A percentile compares a stretch with the other conserved stretches of the same genome.
phyloP scores from a whole-genome alignment of 2,888 invertebrate genomes.

The Marronus borbonicus region DNA sequence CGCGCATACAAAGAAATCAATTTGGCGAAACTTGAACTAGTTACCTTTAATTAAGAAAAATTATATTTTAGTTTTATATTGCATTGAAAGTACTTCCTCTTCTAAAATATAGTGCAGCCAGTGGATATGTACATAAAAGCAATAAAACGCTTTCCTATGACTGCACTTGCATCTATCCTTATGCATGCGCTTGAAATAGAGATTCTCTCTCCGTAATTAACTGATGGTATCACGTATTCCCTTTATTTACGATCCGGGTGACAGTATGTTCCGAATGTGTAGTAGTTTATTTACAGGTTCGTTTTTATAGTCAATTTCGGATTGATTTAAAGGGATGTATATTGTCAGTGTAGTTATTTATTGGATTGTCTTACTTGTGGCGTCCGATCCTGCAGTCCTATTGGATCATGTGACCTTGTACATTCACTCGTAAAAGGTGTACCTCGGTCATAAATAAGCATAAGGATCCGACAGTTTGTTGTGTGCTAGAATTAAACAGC shows the following conservation, averaged over 20 bases:
- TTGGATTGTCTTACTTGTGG: conserved; percentile 40
- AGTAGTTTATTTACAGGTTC: conserved; percentile 42
- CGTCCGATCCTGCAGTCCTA: conserved; percentile 18
- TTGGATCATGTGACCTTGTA: conserved; percentile 10
- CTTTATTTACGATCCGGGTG: conserved; percentile 40
- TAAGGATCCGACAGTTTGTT: neutral
- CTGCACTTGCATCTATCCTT: neutral
- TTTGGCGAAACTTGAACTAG: conserved; percentile 45
- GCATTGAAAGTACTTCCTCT: no score
- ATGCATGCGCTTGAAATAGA: conserved; percentile 21
- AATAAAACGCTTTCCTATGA: neutral
- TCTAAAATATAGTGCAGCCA: neutral
- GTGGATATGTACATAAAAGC: neutral
- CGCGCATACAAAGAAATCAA: conserved; percentile 59
- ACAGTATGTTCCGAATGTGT: conserved; percentile 37
- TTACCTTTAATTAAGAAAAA: no score
- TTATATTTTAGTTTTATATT: no score
- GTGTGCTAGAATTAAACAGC: conserved; percentile 9
- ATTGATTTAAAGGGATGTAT: conserved; percentile 45
- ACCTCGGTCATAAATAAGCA: neutral
- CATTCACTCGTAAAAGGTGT: conserved; percentile 3
- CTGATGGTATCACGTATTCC: conserved; percentile 39
- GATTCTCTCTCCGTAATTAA: conserved; percentile 37
- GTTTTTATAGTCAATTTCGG: conserved; percentile 45
- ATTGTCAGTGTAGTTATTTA: conserved; percentile 39